A percentile compares a stretch with the other conserved stretches of the same genome.
Evolutionary conservation across 2,113 vertebrate species (phyloP).

Genomic region (Clinocottus analis): DNA sequence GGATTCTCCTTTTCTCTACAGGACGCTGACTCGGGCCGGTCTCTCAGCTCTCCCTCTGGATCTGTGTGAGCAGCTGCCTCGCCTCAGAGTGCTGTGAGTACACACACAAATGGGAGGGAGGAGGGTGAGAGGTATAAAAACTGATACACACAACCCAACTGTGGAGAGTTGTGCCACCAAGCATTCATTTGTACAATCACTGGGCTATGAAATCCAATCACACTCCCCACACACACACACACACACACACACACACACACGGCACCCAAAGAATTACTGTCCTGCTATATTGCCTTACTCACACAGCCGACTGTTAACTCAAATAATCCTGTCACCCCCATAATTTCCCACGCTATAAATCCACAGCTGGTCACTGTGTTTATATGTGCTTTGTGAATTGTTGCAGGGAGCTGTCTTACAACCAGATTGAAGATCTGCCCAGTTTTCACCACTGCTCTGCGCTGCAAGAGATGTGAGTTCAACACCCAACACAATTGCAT

Average conservation of each 20-base stretch:
- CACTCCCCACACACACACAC: not conserved
- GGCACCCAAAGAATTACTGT: conserved; percentile 30
- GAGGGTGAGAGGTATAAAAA: conserved; percentile 46
- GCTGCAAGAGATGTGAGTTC: conserved; percentile 93
- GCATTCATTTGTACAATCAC: conserved; percentile 53
- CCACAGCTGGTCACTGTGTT: conserved; percentile 69
- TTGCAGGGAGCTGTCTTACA: conserved; percentile 92
- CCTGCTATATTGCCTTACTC: conserved; percentile 45
- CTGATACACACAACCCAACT: conserved; percentile 53
- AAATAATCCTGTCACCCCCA: conserved; percentile 56
- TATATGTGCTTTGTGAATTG: conserved; percentile 46
- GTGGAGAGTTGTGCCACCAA: conserved; percentile 38
- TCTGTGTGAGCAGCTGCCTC: conserved; percentile 93
- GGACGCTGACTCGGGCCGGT: conserved; percentile 91
- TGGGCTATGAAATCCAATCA: conserved; percentile 64
- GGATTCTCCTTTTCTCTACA: conserved; percentile 67
- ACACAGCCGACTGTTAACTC: conserved; percentile 35
- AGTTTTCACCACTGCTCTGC: conserved; percentile 90
- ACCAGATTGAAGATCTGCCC: conserved; percentile 91
- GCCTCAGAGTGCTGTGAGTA: conserved; percentile 93
- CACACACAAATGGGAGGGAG: conserved; percentile 28
- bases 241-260: too few species aligned
- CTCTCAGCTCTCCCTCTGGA: conserved; percentile 88
- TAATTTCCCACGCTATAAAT: conserved; percentile 69
- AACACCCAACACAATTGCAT: not conserved